Evolutionary conservation across 2,113 vertebrate genomes (phyloP).

Genomic region (Eira barbara): DNA sequence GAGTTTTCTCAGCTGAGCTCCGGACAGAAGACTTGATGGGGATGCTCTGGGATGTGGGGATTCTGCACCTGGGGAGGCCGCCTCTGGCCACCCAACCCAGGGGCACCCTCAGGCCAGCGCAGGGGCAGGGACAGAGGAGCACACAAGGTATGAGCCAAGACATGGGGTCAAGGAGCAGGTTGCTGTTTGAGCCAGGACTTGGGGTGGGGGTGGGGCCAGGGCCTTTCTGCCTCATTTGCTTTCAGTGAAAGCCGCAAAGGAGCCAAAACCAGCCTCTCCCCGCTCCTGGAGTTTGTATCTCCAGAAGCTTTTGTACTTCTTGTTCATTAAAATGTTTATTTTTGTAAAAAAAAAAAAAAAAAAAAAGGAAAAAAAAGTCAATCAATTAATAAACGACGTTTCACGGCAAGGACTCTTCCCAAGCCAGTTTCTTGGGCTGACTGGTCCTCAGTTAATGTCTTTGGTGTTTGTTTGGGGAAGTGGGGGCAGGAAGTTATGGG

Average conservation of each 20-base stretch:
- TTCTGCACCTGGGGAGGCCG: conserved; percentile 6
- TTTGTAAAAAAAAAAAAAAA: conserved; percentile 84
- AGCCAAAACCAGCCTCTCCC: conserved; percentile 83
- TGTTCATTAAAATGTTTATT: conserved; percentile 86
- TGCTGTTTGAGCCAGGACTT: conserved; percentile 80
- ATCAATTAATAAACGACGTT: conserved; percentile 65
- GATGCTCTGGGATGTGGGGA: conserved; percentile 27
- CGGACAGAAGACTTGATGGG: conserved; percentile 16
- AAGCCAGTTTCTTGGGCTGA: not conserved
- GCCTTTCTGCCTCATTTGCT: conserved; percentile 88
- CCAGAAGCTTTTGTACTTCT: conserved; percentile 83
- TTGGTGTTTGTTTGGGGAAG: not conserved
- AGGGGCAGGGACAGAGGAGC: conserved; percentile 66
- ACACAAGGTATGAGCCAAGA: conserved; percentile 78
- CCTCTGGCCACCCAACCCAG: conserved; percentile 58
- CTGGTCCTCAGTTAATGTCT: not conserved
- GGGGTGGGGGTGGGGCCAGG: conserved; percentile 74
- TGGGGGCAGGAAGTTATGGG: not conserved
- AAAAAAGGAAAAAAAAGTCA: conserved; percentile 74
- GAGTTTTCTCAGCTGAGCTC: conserved; percentile 7
- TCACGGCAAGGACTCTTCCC: conserved; percentile 21
- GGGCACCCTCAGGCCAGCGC: not conserved
- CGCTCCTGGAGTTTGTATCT: conserved; percentile 85
- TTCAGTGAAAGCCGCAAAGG: conserved; percentile 91
- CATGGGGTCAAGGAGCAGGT: conserved; percentile 76